A percentile compares a stretch with the other conserved stretches of the same genome.
phyloP scores from a whole-genome alignment of 2,888 invertebrate species.

The Nezara viridula region DNA sequence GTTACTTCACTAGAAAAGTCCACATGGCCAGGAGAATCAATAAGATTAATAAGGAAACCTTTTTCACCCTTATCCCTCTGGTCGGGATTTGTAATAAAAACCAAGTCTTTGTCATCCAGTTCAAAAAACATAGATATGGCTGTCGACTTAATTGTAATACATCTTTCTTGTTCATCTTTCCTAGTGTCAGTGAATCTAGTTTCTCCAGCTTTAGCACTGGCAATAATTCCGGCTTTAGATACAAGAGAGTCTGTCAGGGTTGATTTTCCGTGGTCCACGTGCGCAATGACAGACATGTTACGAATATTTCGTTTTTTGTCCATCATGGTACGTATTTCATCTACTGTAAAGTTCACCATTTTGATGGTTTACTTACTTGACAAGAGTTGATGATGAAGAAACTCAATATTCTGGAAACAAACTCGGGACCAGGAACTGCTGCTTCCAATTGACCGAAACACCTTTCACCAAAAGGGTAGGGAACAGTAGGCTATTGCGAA shows the following conservation, averaged over 20 bases:
- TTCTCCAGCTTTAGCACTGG: constrained; percentile 98
- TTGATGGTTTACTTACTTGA: constrained; percentile 43
- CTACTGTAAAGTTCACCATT: constrained; percentile 99
- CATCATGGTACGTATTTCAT: constrained; percentile 99
- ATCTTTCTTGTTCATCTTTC: constrained; percentile 99
- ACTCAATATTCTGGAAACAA: constrained; percentile 32
- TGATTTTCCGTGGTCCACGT: constrained; percentile 99
- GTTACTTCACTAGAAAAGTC: constrained; percentile 99
- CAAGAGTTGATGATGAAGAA: constrained; percentile 35
- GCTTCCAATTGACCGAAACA: constrained; percentile 43
- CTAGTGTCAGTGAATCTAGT: constrained; percentile 99
- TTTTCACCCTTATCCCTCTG: constrained; percentile 91
- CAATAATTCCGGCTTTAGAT: constrained; percentile 99
- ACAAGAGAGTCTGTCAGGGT: constrained; percentile 99
- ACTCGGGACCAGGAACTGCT: constrained; percentile 1
- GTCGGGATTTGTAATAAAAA: constrained; percentile 91
- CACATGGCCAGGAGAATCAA: constrained; percentile 99
- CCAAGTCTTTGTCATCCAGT: constrained; percentile 92
- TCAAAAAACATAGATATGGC: constrained; percentile 99
- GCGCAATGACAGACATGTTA: constrained; percentile 99
- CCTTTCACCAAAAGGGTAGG: constrained; percentile 49
- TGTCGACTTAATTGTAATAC: constrained; percentile 99
- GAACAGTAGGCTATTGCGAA: constrained; percentile 47
- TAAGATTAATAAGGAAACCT: constrained; percentile 99
- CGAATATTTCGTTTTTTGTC: constrained; percentile 99